A percentile compares a stretch with the other conserved stretches of the same genome.
Evolutionary conservation across 2,113 vertebrate genomes (phyloP).

Genomic region (Pholis gunnellus): DNA sequence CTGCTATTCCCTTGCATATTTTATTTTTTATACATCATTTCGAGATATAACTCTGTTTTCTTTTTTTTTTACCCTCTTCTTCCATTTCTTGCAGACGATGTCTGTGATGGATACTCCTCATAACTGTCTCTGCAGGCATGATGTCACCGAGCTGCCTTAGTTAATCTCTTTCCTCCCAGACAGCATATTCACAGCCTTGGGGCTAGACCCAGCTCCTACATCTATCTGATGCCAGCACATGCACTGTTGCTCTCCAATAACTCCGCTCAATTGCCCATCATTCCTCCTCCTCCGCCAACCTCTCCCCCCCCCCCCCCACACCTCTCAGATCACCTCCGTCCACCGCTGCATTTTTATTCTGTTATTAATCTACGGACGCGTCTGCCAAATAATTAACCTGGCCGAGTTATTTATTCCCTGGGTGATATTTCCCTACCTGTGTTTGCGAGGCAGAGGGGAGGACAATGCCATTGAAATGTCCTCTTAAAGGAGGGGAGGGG

Average conservation of each 20-base stretch:
- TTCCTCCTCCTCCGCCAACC: slow-evolving; percentile 46
- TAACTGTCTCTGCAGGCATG: slow-evolving; percentile 72
- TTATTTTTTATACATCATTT: slow-evolving; percentile 48
- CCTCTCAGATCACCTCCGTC: slow-evolving; percentile 59
- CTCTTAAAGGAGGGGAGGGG: slow-evolving; percentile 60
- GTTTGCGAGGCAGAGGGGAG: slow-evolving; percentile 68
- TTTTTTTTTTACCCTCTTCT: not conserved
- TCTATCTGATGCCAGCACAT: slow-evolving; percentile 75
- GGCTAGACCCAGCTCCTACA: slow-evolving; percentile 66
- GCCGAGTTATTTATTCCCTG: slow-evolving; percentile 79
- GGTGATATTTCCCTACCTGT: slow-evolving; percentile 79
- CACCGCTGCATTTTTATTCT: slow-evolving; percentile 68
- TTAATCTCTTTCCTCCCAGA: slow-evolving; percentile 78
- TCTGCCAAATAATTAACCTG: slow-evolving; percentile 85
- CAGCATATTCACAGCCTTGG: slow-evolving; percentile 76
- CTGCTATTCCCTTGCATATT: slow-evolving; percentile 36
- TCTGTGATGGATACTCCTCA: slow-evolving; percentile 72
- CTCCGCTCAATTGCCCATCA: slow-evolving; percentile 77
- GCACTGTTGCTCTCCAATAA: slow-evolving; percentile 79
- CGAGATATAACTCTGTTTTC: slow-evolving; percentile 45
- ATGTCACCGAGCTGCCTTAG: slow-evolving; percentile 74
- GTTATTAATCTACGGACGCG: slow-evolving; percentile 75
- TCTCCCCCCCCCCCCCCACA: slow-evolving; percentile 20
- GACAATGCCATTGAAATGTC: slow-evolving; percentile 75
- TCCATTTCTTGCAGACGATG: slow-evolving; percentile 44